Percentiles rank a stretch among this genome's conserved stretches.
phyloP scores from a whole-genome alignment of 2,797 vertebrate species.

The Hemitrygon akajei region DNA sequence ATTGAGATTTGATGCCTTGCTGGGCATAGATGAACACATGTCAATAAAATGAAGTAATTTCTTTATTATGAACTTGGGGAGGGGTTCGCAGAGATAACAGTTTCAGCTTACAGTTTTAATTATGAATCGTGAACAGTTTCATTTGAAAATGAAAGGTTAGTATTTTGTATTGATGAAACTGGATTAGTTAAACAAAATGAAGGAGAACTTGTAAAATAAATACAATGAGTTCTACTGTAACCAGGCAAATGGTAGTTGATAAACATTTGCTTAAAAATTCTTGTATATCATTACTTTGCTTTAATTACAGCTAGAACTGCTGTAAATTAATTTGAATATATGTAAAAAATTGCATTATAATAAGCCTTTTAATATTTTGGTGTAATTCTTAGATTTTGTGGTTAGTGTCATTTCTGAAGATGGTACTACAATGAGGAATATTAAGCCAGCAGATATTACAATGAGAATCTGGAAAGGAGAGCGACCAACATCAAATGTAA shows the following conservation, averaged over 20 bases:
- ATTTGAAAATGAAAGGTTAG: neutral
- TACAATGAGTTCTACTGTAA: neutral
- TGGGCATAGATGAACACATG: too few species aligned
- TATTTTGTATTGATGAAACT: neutral
- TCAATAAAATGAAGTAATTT: too few species aligned
- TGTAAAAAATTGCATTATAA: neutral
- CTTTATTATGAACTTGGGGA: too few species aligned
- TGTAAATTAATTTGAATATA: neutral
- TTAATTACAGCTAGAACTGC: neutral
- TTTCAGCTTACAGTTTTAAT: neutral
- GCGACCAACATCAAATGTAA: constrained; percentile 56
- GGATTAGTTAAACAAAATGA: neutral
- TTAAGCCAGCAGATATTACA: constrained; percentile 61
- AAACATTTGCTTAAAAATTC: neutral
- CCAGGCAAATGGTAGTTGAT: neutral
- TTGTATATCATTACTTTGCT: too few species aligned
- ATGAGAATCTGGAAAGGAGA: constrained; percentile 74
- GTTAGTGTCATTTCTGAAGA: constrained; percentile 80
- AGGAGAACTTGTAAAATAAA: neutral
- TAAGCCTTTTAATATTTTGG: neutral
- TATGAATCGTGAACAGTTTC: neutral
- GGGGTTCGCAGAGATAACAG: too few species aligned
- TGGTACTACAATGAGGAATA: constrained; percentile 64
- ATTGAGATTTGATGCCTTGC: too few species aligned
- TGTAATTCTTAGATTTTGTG: constrained; percentile 67